phyloP scores from a whole-genome alignment of 2,113 vertebrate genomes.

The Panurus biarmicus region DNA sequence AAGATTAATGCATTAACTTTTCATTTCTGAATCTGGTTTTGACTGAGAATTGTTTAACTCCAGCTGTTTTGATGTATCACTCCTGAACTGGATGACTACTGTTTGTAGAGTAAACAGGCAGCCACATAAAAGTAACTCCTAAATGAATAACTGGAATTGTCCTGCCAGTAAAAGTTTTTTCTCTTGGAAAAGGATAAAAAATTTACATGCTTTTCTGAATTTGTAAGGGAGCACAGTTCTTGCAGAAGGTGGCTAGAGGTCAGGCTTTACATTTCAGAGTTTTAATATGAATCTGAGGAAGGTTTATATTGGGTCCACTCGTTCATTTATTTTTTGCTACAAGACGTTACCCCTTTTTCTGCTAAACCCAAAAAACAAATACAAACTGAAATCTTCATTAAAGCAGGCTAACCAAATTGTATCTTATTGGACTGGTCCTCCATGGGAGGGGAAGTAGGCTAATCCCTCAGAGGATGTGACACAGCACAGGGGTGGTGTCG shows the following conservation, averaged over 20 bases:
- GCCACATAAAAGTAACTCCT: conserved; percentile 42
- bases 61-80: conserved; percentile 27
- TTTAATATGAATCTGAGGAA: neutral
- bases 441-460: neutral
- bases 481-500: rapidly evolving
- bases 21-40: conserved; percentile 44
- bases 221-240: neutral
- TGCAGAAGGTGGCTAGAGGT: neutral
- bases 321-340: conserved; percentile 1
- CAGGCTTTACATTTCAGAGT: conserved; percentile 28
- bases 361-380: neutral
- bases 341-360: neutral
- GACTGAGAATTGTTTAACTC: conserved; percentile 58
- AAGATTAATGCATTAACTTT: conserved; percentile 55
- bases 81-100: conserved; percentile 2
- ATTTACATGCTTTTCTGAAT: conserved; percentile 48
- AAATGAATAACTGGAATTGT: conserved; percentile 41
- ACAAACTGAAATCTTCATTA: neutral
- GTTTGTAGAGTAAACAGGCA: conserved; percentile 35
- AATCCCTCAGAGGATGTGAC: neutral
- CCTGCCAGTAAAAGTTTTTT: neutral
- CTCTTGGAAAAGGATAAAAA: conserved; percentile 21
- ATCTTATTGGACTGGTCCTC: neutral
- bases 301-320: conserved; percentile 11
- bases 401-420: neutral